phyloP scores from a whole-genome alignment of 2,888 invertebrate species.

The Neocrepidodera transversa region DNA sequence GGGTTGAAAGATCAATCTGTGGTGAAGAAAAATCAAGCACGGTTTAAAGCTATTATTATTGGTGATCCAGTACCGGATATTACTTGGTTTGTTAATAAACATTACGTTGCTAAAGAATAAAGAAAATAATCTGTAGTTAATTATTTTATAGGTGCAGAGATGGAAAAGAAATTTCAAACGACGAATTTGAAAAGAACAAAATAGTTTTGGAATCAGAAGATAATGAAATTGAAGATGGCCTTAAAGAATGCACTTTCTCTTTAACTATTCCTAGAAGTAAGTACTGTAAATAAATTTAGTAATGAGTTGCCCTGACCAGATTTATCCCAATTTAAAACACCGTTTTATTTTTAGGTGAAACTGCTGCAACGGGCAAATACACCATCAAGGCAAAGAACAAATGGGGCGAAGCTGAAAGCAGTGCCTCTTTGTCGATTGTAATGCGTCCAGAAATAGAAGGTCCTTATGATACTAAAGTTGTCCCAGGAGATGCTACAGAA shows the following conservation, averaged over 20 bases:
- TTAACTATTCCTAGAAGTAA: constrained; percentile 77
- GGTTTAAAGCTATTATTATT: constrained; percentile 76
- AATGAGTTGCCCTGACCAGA: too few species aligned
- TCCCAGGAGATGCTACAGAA: constrained; percentile 79
- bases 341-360: constrained; percentile 63
- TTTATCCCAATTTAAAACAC: neutral
- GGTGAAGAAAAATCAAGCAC: constrained; percentile 72
- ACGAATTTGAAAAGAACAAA: constrained; percentile 63
- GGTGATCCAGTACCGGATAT: constrained; percentile 91
- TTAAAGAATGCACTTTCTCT: constrained; percentile 82
- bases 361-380: constrained; percentile 83
- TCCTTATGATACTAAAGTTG: constrained; percentile 74
- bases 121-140: too few species aligned
- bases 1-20: constrained; percentile 75
- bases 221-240: constrained; percentile 74
- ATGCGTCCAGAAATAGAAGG: constrained; percentile 81
- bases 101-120: too few species aligned
- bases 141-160: constrained; percentile 68
- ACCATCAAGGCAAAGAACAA: constrained; percentile 81
- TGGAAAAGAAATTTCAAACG: constrained; percentile 70
- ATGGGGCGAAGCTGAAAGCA: constrained; percentile 77
- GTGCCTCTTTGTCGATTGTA: constrained; percentile 79
- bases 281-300: constrained; percentile 36
- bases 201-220: constrained; percentile 69
- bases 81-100: constrained; percentile 73